Evolutionary conservation across 2,797 vertebrate genomes (phyloP), one percentile per base, ranked within the genome.

Genomic region (Microcaecilia unicolor): DNA sequence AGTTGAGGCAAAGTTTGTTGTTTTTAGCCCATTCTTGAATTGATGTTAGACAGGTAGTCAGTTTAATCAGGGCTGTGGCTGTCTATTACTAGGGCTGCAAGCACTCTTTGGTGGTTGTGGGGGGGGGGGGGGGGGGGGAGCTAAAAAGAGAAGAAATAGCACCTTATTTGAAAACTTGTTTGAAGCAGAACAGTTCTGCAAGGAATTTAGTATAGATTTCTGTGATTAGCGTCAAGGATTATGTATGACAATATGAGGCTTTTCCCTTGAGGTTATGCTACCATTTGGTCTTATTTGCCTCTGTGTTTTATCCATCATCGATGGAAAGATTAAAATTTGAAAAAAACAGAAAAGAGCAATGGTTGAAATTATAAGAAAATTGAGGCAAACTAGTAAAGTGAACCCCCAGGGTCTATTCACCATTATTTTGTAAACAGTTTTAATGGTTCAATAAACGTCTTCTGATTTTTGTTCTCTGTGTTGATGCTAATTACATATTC

Each of bases 251-350:
- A 66, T 70, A 60, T 56, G 45, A 37, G 31, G 28, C 57, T 63
- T 68, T 61, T n/a, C 19, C 58, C 55, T 54, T 32, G 61, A 62
- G 67, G 58, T 50, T 51, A 25, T 37, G 35, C 3, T 41, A 61
- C 58, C 62, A 61, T 51, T 72, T 63, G 56, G 51, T 65, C 62
- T 42, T 56, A 12, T 66, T 70, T 61, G 58, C 64, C 61, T 55
- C 55, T 67, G 55, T 54, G 39, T 61, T 66, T 58, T 65, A 62
- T 55, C 63, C 56, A 52, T 71, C 63, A 68, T 60, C 64, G n/a
- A 67, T 61, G 48, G 43, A 55, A 64, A 26, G 46, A 53, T 48
- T 48, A 35, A 41, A 50, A n/a, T n/a, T n/a, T n/a, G n/a, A n/a
- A n/a, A n/a, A 21, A 23, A 13, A n/a, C n/a, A 16, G 22, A 20